Evolutionary conservation across 2,113 vertebrate genomes (phyloP).

Genomic region (Podarcis raffonei): DNA sequence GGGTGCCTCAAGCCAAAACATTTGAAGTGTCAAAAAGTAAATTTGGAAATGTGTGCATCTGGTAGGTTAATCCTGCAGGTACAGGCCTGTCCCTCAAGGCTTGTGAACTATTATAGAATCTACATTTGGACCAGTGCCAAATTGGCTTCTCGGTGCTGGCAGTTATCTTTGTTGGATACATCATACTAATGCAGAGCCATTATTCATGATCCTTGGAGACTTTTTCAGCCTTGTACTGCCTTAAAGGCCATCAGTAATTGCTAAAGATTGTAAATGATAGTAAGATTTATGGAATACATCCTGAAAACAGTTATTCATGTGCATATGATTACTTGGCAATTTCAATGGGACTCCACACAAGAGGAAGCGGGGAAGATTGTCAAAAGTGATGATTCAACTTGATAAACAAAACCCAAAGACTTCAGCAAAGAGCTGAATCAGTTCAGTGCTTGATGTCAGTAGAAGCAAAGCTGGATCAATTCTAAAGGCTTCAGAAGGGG

Average conservation of each 20-base stretch:
- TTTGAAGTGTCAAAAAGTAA: slow-evolving; percentile 29
- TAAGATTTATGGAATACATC: slow-evolving; percentile 29
- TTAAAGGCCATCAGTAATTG: slow-evolving; percentile 17
- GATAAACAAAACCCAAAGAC: background rate
- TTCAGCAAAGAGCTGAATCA: background rate
- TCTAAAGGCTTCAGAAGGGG: background rate
- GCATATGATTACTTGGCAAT: background rate
- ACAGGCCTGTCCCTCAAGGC: slow-evolving; percentile 16
- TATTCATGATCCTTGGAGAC: slow-evolving; percentile 24
- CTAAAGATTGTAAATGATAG: slow-evolving; percentile 30
- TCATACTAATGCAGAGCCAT: background rate
- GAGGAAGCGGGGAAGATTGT: background rate
- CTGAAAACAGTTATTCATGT: slow-evolving; percentile 28
- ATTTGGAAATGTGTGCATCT: slow-evolving; percentile 32
- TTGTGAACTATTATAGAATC: slow-evolving; percentile 24
- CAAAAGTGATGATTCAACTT: slow-evolving; percentile 2
- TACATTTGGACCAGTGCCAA: background rate
- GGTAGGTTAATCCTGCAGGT: slow-evolving; percentile 26
- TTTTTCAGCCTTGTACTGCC: slow-evolving; percentile 15
- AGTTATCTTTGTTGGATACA: slow-evolving; percentile 10
- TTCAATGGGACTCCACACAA: background rate
- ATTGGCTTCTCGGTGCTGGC: background rate
- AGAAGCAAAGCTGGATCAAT: background rate
- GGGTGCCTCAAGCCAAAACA: slow-evolving; percentile 6
- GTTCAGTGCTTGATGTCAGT: background rate